Base-by-base conservation (phyloP, 2,888 invertebrate species). In the Cheilosia urbana region DNA sequence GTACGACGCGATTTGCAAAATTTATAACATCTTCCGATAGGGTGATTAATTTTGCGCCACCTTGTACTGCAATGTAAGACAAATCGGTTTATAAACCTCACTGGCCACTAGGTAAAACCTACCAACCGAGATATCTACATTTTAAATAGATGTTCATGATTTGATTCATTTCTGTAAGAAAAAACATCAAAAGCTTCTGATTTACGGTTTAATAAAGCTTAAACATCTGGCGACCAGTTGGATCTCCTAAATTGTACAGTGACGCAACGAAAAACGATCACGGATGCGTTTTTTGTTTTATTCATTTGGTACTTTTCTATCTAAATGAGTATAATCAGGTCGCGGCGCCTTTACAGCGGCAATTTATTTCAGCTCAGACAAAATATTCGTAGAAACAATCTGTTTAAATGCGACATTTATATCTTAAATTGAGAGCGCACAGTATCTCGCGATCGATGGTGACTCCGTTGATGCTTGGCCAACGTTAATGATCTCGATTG, bases 401-500 rank as follows among this genome's bases (percentile, higher is more conserved):
- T 66, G 53, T 37, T 9, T 30, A 58, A 40, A 75, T 51, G 51
- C 81, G 51, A 71, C 69, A 76, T 76, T 42, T 53, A 27, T 57
- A 45, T 69, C 49, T 65, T 55, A 53, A 63, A 82, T 71, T 66
- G 65, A 42, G 58, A 24, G 45, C 34, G 37, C 73, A 37, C 17
- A 30, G 49, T 68, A 45, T 19, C 15, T 17, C 24, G 24, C 9
- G 45, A 7, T 45, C 45, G 19, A 40, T 40, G 40, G 24, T 40
- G 51, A 4, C 34, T 11, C 62, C 34, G 47, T 72, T 71, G 78
- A 66, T 57, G 72, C 78, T 63, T 53, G 68, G 51, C 76, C 69
- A 68, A 49, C 68, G 78, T 78, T 78, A 83, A 83, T 83, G 83
- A 83, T 83, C 83, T 73, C 68, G 55, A 78, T 83, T 78, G 78